A percentile compares a stretch with the other conserved stretches of the same genome.
phyloP scores from a whole-genome alignment of 2,888 invertebrate genomes.

The Hyposoter dolosus region DNA sequence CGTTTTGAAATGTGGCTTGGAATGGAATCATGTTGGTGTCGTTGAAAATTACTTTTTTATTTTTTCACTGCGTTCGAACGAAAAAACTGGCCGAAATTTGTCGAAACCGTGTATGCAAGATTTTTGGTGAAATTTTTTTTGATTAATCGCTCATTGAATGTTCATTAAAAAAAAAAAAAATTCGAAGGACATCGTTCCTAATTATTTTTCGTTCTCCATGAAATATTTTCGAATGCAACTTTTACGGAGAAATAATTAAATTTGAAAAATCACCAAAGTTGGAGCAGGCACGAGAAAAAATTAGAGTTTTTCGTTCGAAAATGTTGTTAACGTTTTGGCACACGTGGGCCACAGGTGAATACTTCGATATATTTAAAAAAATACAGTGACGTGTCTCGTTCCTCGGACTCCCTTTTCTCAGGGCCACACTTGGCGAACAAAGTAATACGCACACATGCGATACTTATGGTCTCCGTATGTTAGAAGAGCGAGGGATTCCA shows the following conservation, averaged over 20 bases:
- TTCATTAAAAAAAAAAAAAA: no score
- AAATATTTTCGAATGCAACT: no score
- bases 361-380: slow-evolving; percentile 10
- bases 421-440: slow-evolving; percentile 16
- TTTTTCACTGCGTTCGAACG: neutral
- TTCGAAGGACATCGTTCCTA: no score
- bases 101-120: no score
- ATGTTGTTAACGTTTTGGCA: neutral
- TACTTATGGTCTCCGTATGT: slow-evolving; percentile 60
- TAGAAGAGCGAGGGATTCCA: slow-evolving; percentile 10
- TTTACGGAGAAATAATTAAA: no score
- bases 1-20: slow-evolving; percentile 7
- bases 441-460: slow-evolving; percentile 27
- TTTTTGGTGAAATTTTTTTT: no score
- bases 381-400: neutral
- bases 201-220: no score
- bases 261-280: neutral
- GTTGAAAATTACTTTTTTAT: neutral
- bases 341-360: slow-evolving; percentile 60
- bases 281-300: neutral
- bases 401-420: slow-evolving; percentile 12
- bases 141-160: no score
- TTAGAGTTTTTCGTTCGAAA: slow-evolving; percentile 1
- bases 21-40: slow-evolving; percentile 8
- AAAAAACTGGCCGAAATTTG: neutral